Base-by-base conservation (phyloP, 1,140 invertebrate species). In the Drosophila varians region DNA sequence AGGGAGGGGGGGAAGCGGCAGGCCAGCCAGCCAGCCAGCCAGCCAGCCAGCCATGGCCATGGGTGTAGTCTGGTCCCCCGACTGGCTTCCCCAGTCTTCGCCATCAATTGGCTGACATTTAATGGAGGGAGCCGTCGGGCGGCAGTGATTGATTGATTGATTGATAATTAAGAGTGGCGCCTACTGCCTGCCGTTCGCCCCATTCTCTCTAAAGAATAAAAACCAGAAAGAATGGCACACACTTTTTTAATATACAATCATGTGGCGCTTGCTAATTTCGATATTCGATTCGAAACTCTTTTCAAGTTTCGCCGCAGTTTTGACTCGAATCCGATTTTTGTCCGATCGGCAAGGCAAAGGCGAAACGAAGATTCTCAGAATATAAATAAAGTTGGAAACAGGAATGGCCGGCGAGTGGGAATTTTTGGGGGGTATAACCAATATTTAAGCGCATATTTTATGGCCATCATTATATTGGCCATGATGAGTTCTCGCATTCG, bases 141-240 rank as follows among this genome's bases (percentile, higher is more conserved):
- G 76, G 61, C 64, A 66, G 61, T 68, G 64, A 68, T 68, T 86
- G 80, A 86, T 86, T 86, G 80, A 86, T 86, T 86, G 80, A 86
- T 87, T 80, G 80, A 87, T 86, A 87, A 86, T 87, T 86, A 87
- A 87, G 75, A 74, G 82, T 87, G 80, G 80, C 80, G 80, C 82
- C 80, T 69, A 28, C 56, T 64, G 60, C 40, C 60, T 45, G 34
- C 23, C 60, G 57, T n/a, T n/a, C n/a, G n/a, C n/a, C n/a, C 55
- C 25, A 45, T 23, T 45, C 52, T 25, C 31, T 64, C 28, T 11
- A 55, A 80, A 86, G 76, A 76, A 86, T 73, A 83, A 78, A 74
- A 14, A 16, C 8, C 43, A 47, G 34, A 25, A 31, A 62, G 52
- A 79, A 46, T 65, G 43, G 40, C 64, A 28, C 36, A 38, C 16